Evolutionary conservation across 2,113 vertebrate genomes (phyloP), one percentile per base, ranked within the genome.

Genomic region (Suricata suricatta): DNA sequence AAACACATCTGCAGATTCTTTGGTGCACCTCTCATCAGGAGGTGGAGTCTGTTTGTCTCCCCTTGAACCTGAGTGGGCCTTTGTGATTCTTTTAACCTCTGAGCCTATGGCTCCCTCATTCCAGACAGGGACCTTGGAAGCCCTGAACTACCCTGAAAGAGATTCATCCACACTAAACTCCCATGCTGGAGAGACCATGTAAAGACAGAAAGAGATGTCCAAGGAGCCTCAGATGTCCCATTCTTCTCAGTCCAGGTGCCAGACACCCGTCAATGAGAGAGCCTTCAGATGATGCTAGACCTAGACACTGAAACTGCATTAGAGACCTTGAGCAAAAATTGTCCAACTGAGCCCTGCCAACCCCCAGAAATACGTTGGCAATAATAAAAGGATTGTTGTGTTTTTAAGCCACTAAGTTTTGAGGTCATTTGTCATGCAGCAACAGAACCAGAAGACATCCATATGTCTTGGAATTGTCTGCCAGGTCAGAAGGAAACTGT

Each of bases 11-110:
- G 38, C 35, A 79, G 16, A 79, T 52, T 52, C 47, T 79, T 79
- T 79, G 44, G 47, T 79, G 76, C 47, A 21, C 47, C 41, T 91
- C 92, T 95, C 83, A 92, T 79, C 72, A 86, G 88, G 88, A 93
- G 25, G n/a, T 72, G 63, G 52, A 69, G 38, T 50, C 54, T 72
- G n/a, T 57, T 47, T 72, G 6, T n/a, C 50, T 85, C n/a, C 16
- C 2, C 23, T 31, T 63, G 50, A 93, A 86, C n/a, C 44, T 82
- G 15, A 27, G 41, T 33, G 15, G 71, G 33, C 27, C 60, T 57
- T 90, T 33, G 27, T 50, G 66, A 93, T 35, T 93, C 63, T 63
- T 50, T 74, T 64, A 33, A 71, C 33, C 86, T 81, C 57, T 77
- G 60, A 89, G 68, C n/a, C 19, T 27, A 44, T 52, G 64, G 15